Evolutionary conservation across 2,888 invertebrate species (phyloP), one percentile per base, ranked within the genome.

Genomic region (Caenorhabditis sulstoni): DNA sequence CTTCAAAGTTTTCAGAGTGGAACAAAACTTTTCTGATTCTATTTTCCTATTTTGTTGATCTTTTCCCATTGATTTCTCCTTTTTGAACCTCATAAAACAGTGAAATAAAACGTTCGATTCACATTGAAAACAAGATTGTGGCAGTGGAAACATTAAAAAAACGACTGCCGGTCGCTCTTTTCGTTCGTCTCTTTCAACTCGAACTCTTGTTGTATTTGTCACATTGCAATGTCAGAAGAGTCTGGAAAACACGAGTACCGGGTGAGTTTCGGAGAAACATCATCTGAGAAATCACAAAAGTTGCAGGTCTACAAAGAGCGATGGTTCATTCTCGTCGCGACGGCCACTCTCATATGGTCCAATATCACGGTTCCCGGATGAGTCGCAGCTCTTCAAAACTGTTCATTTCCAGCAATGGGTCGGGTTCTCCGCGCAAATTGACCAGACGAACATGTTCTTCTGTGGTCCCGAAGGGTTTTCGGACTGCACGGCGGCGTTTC

Each of bases 361-460:
- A 78, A 78, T 71, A 71, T 78, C 20, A 78, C 61, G 65, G 77
- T 77, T 35, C 44, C 44, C 12, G 16, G 41, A 4, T 50, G 50
- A 20, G 22, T 20, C 11, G 37, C 16, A 29, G 20, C 39, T 49
- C 37, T 16, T n/a, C 23, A 55, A 5, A 41, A 45, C 45, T 59
- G 22, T 45, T 35, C 35, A 9, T 29, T 76, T 82, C 5, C 58
- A 87, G 87, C 85, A 85, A 82, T 88, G 88, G 88, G 83, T 88
- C n/a, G 67, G 81, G 11, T 88, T 82, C 75, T 83, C 84, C 14
- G 81, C 87, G 14, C 70, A 88, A 44, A 82, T 84, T 16, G 70
- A 68, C 14, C 81, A 86, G 18, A 84, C 84, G 1, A 77, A 80
- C 55, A 58, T 61, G 44, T 88, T 86, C 58, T 88, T 86, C 65